Base-by-base conservation (phyloP, 2,888 invertebrate species). In the Synergus laeviventris region DNA sequence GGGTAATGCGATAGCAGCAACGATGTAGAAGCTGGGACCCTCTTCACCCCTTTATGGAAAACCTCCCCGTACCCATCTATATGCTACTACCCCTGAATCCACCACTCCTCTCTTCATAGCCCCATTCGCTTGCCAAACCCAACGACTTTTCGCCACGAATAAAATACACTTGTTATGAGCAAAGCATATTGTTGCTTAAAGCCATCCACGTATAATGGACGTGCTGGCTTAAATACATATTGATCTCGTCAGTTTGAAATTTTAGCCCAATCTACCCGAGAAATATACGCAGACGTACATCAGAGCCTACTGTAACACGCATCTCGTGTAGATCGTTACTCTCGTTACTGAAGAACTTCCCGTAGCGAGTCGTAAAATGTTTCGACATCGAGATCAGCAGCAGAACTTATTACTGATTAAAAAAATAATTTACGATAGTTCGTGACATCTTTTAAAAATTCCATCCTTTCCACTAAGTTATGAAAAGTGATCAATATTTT, bases 1-100 rank as follows among this genome's bases (percentile, higher is more conserved):
- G 84, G 83, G 86, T 85, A 86, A 86, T 84, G 82, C 82, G 84
- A 84, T 84, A 83, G 82, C 81, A 73, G 78, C 81, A 45, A 49
- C 75, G 81, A 80, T 77, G 76, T 79, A 56, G 11, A 18, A 21
- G 18, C 21, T 56, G 12, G 12, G n/a, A 49, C 31, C n/a, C 49
- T 70, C 45, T n/a, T 70, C 70, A 49, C 31, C 24, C 31, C n/a
- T 31, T 36, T 49, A 70, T 70, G 31, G 31, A 49, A 70, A 70
- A 49, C 14, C 39, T 11, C 11, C 62, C 16, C 61, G 80, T 78
- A 74, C 78, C 77, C 74, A 79, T 79, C 45, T 31, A 70, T 24
- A 31, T 66, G 45, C 24, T 24, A 2, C 45, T 79, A 66, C 74
- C 73, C 73, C 77, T 75, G 78, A 78, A 80, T 70, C 54, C 75